Evolutionary conservation across 1,140 invertebrate genomes (phyloP).

Genomic region (Drosophila funebris): DNA sequence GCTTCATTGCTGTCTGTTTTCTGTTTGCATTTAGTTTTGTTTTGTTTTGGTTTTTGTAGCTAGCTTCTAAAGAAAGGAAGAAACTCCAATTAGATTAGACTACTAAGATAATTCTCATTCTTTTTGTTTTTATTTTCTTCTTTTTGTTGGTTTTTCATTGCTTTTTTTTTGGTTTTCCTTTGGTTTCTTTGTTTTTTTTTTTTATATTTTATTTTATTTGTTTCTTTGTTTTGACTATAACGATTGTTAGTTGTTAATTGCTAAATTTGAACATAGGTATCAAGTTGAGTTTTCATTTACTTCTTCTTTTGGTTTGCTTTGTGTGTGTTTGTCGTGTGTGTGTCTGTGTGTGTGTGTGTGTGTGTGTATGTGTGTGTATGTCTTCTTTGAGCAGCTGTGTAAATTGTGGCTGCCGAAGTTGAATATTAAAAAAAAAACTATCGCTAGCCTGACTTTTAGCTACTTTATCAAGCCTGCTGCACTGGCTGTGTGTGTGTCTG

Average conservation of each 20-base stretch:
- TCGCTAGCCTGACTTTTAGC: constrained; percentile 30
- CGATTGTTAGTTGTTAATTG: constrained; percentile 78
- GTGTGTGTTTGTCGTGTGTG: constrained; percentile 31
- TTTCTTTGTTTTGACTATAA: constrained; percentile 57
- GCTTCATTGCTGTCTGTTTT: constrained; percentile 45
- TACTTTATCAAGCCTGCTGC: constrained; percentile 65
- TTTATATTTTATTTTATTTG: constrained; percentile 18
- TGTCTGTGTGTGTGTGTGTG: constrained; percentile 35
- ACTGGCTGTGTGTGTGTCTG: constrained; percentile 41
- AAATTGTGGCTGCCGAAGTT: constrained; percentile 47
- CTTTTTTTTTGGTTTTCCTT: constrained; percentile 6
- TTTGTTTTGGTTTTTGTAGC: constrained; percentile 52
- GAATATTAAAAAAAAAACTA: constrained; percentile 60
- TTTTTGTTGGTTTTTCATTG: constrained; percentile 15
- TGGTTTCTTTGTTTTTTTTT: constrained; percentile 21
- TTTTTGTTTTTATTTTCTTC: constrained; percentile 22
- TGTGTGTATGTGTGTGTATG: constrained; percentile 35
- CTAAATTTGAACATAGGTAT: constrained; percentile 81
- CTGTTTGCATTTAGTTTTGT: constrained; percentile 27
- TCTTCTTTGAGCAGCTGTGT: constrained; percentile 42
- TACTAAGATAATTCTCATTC: constrained; percentile 75
- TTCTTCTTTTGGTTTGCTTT: constrained; percentile 24
- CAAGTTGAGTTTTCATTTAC: constrained; percentile 64
- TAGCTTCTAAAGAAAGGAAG: constrained; percentile 81
- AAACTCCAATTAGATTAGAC: constrained; percentile 81